Evolutionary conservation across 1,140 invertebrate genomes (phyloP).

Genomic region (Thaumatotibia leucotreta): DNA sequence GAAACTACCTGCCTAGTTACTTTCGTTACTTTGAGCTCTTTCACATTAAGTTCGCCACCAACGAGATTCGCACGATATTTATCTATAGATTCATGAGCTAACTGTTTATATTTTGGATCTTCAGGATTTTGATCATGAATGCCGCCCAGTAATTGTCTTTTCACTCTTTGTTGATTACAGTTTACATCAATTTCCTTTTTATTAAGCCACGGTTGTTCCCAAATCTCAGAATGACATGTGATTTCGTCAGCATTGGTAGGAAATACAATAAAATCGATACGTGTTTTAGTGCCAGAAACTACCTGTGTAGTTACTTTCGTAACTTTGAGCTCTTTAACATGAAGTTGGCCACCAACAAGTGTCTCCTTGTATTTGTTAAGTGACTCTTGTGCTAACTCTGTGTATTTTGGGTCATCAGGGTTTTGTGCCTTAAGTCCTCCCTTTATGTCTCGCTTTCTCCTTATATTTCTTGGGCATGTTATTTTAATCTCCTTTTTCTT

Average conservation of each 20-base stretch:
- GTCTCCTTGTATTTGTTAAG: conserved; percentile 15
- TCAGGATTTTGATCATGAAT: conserved; percentile 12
- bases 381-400: conserved; percentile 18
- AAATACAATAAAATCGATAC: conserved; percentile 17
- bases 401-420: conserved; percentile 13
- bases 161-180: conserved; percentile 21
- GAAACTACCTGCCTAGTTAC: conserved; percentile 25
- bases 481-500: neutral
- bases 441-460: neutral
- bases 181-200: conserved; percentile 30
- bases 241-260: conserved; percentile 12
- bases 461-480: conserved; percentile 16
- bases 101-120: neutral
- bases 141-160: conserved; percentile 16
- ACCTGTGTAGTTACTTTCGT: conserved; percentile 17
- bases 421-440: neutral
- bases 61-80: neutral
- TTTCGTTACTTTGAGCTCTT: conserved; percentile 19
- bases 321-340: conserved; percentile 12
- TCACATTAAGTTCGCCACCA: neutral
- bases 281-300: conserved; percentile 19
- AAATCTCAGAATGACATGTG: conserved; percentile 23
- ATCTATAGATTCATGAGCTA: conserved; percentile 10
- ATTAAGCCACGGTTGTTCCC: conserved; percentile 29
- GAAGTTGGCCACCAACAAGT: neutral